These are phyloP conservation scores for Nephrocerus scutellatus DNA, from an alignment of 2,888 invertebrate species.

Conservation along the genomic window DNA sequence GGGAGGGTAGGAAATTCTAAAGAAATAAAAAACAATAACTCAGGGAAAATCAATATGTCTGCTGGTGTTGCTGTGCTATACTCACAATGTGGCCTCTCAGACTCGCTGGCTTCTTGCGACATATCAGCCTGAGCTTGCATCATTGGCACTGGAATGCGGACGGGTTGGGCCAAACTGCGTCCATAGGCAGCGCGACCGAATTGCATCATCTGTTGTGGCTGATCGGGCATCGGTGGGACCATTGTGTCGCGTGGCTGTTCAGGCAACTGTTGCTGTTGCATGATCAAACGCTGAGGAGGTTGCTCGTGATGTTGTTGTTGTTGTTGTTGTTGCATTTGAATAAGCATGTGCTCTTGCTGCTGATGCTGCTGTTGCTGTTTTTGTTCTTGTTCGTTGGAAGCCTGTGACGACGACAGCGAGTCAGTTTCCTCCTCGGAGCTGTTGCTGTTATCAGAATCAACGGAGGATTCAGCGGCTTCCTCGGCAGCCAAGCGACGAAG, in stretches of 20 bases:
- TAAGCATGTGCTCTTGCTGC: slow-evolving; percentile 28
- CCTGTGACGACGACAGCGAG: slow-evolving; percentile 22
- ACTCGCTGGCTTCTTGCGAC: slow-evolving; percentile 48
- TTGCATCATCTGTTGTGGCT: slow-evolving; percentile 38
- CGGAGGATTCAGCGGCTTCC: slow-evolving; percentile 36
- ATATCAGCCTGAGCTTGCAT: slow-evolving; percentile 52
- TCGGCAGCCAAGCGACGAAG: slow-evolving; percentile 41
- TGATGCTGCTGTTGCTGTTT: slow-evolving; percentile 24
- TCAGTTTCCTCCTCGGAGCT: slow-evolving; percentile 37
- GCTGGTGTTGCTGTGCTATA: slow-evolving; percentile 26
- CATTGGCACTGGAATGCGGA: slow-evolving; percentile 53
- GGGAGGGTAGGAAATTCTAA: slow-evolving; percentile 21
- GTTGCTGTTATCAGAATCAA: slow-evolving; percentile 29
- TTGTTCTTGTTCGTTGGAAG: slow-evolving; percentile 25
- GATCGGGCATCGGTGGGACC: slow-evolving; percentile 45
- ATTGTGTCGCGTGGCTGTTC: slow-evolving; percentile 44
- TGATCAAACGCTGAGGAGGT: slow-evolving; percentile 40
- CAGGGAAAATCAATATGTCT: neutral
- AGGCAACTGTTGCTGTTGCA: slow-evolving; percentile 38
- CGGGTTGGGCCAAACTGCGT: slow-evolving; percentile 46
- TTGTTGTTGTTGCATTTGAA: slow-evolving; percentile 33
- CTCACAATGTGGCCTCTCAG: slow-evolving; percentile 71
- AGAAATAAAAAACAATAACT: slow-evolving; percentile 5
- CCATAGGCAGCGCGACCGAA: slow-evolving; percentile 46
- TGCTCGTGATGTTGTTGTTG: slow-evolving; percentile 37